Percentiles rank a stretch among this genome's conserved stretches.
Evolutionary conservation across 2,888 invertebrate genomes (phyloP).

Genomic region (Pharmacophagus antenor): DNA sequence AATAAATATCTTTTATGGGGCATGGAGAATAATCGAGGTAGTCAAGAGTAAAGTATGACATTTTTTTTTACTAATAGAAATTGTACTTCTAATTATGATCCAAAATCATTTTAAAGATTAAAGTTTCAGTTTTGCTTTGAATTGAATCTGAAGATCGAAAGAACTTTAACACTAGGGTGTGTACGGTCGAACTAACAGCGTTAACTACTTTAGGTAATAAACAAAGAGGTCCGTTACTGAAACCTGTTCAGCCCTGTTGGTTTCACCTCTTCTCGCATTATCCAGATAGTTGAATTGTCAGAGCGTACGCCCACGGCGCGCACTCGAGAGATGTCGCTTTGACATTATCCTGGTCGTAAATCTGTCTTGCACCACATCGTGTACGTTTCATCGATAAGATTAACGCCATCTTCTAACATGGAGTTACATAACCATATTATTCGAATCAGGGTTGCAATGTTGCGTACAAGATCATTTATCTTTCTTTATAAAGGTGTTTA

Average conservation of each 20-base stretch:
- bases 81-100: too few species aligned
- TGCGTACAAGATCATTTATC: constrained; percentile 25
- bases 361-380: constrained; percentile 58
- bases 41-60: too few species aligned
- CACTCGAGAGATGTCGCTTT: constrained; percentile 46
- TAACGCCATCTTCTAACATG: constrained; percentile 41
- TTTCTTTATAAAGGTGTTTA: constrained; percentile 16
- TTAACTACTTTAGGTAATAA: background rate
- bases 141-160: background rate
- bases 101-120: too few species aligned
- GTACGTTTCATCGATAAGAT: constrained; percentile 55
- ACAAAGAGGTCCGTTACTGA: constrained; percentile 23
- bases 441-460: constrained; percentile 27
- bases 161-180: background rate
- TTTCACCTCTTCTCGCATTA: constrained; percentile 35
- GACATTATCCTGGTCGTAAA: constrained; percentile 57
- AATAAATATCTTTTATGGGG: too few species aligned
- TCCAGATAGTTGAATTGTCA: constrained; percentile 40
- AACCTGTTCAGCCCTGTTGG: constrained; percentile 34
- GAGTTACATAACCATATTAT: constrained; percentile 35
- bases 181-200: background rate
- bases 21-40: too few species aligned
- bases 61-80: too few species aligned
- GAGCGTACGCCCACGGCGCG: constrained; percentile 45
- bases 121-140: too few species aligned